phyloP scores from a whole-genome alignment of 2,888 invertebrate species.

The Drosophila cognata region DNA sequence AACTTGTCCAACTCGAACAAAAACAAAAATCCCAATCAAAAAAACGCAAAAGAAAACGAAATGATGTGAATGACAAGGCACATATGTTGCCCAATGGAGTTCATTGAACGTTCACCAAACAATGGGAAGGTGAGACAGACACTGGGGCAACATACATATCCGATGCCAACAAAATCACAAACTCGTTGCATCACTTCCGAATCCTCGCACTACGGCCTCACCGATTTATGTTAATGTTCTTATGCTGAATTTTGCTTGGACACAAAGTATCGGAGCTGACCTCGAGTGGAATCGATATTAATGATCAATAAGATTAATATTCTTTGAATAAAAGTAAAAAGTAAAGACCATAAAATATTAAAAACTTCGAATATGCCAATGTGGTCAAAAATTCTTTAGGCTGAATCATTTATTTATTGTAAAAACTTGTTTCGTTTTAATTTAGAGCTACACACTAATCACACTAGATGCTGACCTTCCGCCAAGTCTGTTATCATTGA shows the following conservation, averaged over 20 bases:
- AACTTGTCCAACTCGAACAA: conserved; percentile 16
- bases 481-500: conserved; percentile 66
- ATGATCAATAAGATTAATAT: background rate
- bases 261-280: conserved; percentile 18
- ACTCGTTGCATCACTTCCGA: conserved; percentile 31
- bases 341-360: conserved; percentile 8
- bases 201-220: background rate
- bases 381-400: conserved; percentile 16
- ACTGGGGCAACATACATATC: conserved; percentile 27
- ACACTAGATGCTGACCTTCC: conserved; percentile 66
- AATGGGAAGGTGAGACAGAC: conserved; percentile 12
- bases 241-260: background rate
- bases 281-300: conserved; percentile 16
- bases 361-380: conserved; percentile 3
- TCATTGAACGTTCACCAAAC: conserved; percentile 71
- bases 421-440: conserved; percentile 54
- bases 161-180: conserved; percentile 31
- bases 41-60: conserved; percentile 26
- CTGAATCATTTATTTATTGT: conserved; percentile 30
- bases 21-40: conserved; percentile 1
- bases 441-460: conserved; percentile 15
- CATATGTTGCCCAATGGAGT: conserved; percentile 17
- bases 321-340: conserved; percentile 7
- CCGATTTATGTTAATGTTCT: conserved; percentile 15
- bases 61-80: conserved; percentile 34